Evolutionary conservation across 2,113 vertebrate genomes (phyloP), one percentile per base, ranked within the genome.

Genomic region (Morphnarchus princeps): DNA sequence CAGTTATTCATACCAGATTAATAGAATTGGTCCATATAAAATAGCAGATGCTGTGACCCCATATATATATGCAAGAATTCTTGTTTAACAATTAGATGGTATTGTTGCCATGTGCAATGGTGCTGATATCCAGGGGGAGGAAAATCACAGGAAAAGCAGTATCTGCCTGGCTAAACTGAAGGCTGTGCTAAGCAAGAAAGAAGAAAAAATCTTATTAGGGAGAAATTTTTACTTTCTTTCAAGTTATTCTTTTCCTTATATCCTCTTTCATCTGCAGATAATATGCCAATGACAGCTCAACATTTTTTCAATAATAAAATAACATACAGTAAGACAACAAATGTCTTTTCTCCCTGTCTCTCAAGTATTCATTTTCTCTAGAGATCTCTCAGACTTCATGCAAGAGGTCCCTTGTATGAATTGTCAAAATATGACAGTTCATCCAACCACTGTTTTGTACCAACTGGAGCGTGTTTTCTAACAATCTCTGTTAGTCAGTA

Each of bases 341-440:
- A 92, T 57, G 34, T 54, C 76, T 90, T 83, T 89, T 94, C 57
- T 84, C n/a, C 29, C 26, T 42, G 15, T 87, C 92, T 93, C 72
- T 69, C 67, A 87, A 83, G 67, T 54, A 87, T 87, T 95, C 22
- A 67, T 96, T 96, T 94, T 82, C 88, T 95, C 88, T 82, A 66
- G 90, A 92, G 90, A 94, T 40, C 31, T 77, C 82, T 84, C 70
- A 87, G 21, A 67, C 84, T 81, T 90, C 65, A 63, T 67, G 79
- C 58, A 88, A 87, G 73, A 74, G 29, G 36, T 81, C 82, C 43
- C 69, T 96, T 61, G 47, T 79, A 92, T 76, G 77, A 88, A 59
- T 69, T 93, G 95, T 94, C 91, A 96, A 95, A 97, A 96, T 74
- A 92, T 74, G 95, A 96, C 94, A 74, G 82, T 93, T 93, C 76